These are phyloP conservation scores for Thalassarche chlororhynchos DNA, from an alignment of 2,113 vertebrate species.

Conservation along the genomic window DNA sequence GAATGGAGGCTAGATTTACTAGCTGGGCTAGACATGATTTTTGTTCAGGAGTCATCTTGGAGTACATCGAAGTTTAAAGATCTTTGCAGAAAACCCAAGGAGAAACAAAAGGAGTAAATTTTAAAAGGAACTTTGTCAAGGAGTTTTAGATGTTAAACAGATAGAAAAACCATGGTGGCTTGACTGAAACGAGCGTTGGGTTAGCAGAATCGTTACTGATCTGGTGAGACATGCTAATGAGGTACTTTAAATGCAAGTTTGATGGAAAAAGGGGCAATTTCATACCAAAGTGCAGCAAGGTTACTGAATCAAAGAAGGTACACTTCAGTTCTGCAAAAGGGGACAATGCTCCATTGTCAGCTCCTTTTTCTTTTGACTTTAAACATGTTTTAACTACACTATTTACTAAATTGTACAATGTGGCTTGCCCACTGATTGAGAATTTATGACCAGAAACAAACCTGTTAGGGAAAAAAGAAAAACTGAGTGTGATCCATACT, in stretches of 20 bases:
- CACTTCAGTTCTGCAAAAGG: conserved; percentile 49
- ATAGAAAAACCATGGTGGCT: conserved; percentile 62
- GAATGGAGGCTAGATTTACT: conserved; percentile 81
- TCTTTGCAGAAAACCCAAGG: conserved; percentile 70
- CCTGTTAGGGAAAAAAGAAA: conserved; percentile 40
- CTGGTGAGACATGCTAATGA: conserved; percentile 72
- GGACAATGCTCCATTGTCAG: conserved; percentile 73
- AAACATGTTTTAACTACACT: conserved; percentile 69
- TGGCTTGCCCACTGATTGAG: conserved; percentile 46
- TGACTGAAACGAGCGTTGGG: conserved; percentile 8
- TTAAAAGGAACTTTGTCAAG: conserved; percentile 79
- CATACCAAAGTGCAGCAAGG: conserved; percentile 71
- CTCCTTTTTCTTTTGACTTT: conserved; percentile 55
- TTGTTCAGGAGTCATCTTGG: conserved; percentile 78
- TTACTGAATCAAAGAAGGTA: conserved; percentile 74
- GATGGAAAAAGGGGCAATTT: conserved; percentile 71
- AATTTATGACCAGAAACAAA: conserved; percentile 79
- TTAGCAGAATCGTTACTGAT: conserved; percentile 43
- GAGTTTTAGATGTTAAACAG: conserved; percentile 73
- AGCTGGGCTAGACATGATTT: conserved; percentile 78
- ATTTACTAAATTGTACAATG: conserved; percentile 64
- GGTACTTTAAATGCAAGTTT: conserved; percentile 73
- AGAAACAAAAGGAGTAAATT: conserved; percentile 77
- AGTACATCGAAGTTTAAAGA: conserved; percentile 79
- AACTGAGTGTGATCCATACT: conserved; percentile 48